These are phyloP conservation scores for Loris lydekkerianus DNA, from an alignment of 2,797 vertebrate species.

Conservation along the genomic window DNA sequence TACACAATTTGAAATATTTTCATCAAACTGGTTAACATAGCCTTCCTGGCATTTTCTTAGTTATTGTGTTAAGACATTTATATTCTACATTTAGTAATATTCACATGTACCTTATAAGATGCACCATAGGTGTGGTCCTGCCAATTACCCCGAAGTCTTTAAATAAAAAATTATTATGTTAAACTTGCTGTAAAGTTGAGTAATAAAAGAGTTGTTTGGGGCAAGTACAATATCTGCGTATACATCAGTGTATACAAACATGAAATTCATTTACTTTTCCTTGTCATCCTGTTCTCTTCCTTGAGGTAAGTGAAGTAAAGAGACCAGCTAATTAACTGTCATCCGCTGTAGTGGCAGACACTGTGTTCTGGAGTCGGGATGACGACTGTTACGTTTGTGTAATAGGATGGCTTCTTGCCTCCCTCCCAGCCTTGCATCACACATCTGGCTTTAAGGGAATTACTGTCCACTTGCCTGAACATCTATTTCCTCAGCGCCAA, in stretches of 20 bases:
- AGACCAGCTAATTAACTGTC: slow-evolving; percentile 4
- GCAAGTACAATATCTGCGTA: neutral
- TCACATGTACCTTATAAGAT: too few species aligned
- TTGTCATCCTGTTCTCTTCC: neutral
- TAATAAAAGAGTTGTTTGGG: neutral
- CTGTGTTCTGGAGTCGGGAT: neutral
- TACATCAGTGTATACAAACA: neutral
- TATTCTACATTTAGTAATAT: too few species aligned
- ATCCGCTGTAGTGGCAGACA: neutral
- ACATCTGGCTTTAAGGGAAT: neutral
- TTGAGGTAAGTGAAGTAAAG: neutral
- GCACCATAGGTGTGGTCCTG: too few species aligned
- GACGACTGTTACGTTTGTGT: neutral
- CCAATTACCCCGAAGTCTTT: neutral
- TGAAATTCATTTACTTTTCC: slow-evolving; percentile 39
- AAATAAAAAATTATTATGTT: neutral
- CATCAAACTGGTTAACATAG: too few species aligned
- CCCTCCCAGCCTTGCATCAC: neutral
- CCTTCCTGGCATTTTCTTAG: too few species aligned
- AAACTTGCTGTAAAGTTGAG: slow-evolving; percentile 22
- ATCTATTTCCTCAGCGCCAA: neutral
- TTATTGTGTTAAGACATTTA: too few species aligned
- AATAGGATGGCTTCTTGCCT: neutral
- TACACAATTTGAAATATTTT: too few species aligned
- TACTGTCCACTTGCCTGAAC: neutral